Evolutionary conservation across 2,888 invertebrate species (phyloP), one percentile per base, ranked within the genome.

Genomic region (Calliopum simillimum): DNA sequence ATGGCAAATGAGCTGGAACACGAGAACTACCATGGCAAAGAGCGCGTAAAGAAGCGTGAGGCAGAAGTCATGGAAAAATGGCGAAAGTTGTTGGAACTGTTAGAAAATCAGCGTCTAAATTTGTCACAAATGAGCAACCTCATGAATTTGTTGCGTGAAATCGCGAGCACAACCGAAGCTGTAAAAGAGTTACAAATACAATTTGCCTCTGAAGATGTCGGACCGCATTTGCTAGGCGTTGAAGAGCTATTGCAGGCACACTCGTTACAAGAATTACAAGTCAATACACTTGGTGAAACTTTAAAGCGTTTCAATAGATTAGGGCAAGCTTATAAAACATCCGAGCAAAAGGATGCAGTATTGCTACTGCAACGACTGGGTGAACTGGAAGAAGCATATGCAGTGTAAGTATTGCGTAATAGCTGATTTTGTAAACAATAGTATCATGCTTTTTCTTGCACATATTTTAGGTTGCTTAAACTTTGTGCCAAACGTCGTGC

Each of bases 221-320:
- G 98, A 0, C 94, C 96, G 0, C 99, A 99, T 88, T 88, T 99
- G 64, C 88, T 97, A 73, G 98, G 95, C 47, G 98, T 97, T 11
- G 98, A 99, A 85, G 97, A 99, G 75, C 88, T 98, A 53, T 87
- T 99, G 68, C 98, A 98, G 79, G 96, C 97, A 73, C 98, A 99
- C 86, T 94, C 94, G 16, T 88, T 99, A 58, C 93, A 95, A 79
- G 98, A 99, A 84, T 87, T 97, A 72, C 96, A 97, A 86, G 93
- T 98, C 0, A 94, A 94, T 3, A 94, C 96, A 0, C 88, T 97
- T 71, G 95, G 96, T 16, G 97, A 97, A 84, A 93, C 93, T 47
- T 91, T 95, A 73, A 89, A 94, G 25, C 89, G 93, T 53, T 89
- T 98, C 62, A 93, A 92, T 74, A 88, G 94, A 46, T 89, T 91